These are phyloP conservation scores for Macrophya alboannulata DNA, from an alignment of 2,888 invertebrate species.

Conservation along the genomic window DNA sequence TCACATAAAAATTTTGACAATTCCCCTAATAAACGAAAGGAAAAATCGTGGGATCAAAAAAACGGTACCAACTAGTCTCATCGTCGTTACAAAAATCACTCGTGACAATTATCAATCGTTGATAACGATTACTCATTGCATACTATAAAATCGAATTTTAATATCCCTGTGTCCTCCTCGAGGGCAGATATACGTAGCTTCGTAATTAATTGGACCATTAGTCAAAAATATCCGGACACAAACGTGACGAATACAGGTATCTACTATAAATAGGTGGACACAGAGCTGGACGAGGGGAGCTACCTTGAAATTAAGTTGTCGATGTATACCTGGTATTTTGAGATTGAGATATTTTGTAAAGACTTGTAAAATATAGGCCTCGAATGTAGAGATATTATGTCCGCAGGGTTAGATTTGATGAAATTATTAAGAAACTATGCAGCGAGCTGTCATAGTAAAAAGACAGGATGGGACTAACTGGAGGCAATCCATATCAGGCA, in stretches of 20 bases:
- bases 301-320: not conserved
- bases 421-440: not conserved
- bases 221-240: not conserved
- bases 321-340: not conserved
- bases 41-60: no score
- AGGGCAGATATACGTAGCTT: not conserved
- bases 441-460: not conserved
- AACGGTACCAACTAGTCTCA: no score
- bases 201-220: not conserved
- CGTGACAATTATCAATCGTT: not conserved
- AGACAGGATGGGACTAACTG: not conserved
- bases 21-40: not conserved
- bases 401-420: not conserved
- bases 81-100: no score
- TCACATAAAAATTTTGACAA: not conserved
- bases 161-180: not conserved
- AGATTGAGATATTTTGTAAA: slow-evolving; percentile 4
- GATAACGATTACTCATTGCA: not conserved
- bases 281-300: not conserved
- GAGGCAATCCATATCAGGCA: slow-evolving; percentile 13
- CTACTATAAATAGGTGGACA: not conserved
- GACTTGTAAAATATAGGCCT: not conserved
- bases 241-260: not conserved
- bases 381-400: not conserved
- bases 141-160: not conserved